phyloP scores from a whole-genome alignment of 2,797 vertebrate genomes.

The Galaxias olidus region DNA sequence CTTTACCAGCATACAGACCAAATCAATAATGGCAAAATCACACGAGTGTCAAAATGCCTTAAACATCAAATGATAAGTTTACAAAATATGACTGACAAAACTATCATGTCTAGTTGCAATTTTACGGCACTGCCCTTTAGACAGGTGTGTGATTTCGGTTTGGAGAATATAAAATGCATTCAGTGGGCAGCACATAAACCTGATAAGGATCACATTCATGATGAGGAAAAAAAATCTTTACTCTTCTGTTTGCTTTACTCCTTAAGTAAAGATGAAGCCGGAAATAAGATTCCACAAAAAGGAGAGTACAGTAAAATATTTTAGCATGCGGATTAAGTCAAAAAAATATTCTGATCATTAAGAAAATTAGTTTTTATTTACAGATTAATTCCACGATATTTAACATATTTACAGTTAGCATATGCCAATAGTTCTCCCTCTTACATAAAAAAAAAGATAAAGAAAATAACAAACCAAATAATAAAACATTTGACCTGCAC shows the following conservation, averaged over 20 bases:
- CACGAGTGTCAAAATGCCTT: no score
- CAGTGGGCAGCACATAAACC: conserved; percentile 13
- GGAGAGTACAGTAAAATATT: no score
- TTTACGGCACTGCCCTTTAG: conserved; percentile 33
- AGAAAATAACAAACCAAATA: conserved; percentile 44
- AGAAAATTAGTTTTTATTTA: conserved; percentile 64
- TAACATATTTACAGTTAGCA: conserved; percentile 49
- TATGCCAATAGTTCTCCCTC: conserved; percentile 23
- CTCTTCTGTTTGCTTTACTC: background rate
- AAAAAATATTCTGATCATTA: background rate
- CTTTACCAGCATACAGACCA: no score
- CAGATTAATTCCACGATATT: conserved; percentile 42
- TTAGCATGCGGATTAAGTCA: background rate
- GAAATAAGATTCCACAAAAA: background rate
- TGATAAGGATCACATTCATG: background rate
- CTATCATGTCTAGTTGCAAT: background rate
- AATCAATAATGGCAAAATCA: no score
- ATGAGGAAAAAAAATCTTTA: background rate
- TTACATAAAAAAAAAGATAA: conserved; percentile 20
- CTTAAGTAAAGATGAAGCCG: background rate
- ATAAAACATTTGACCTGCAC: conserved; percentile 42
- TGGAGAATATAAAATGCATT: conserved; percentile 6
- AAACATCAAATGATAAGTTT: background rate
- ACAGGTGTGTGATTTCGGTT: conserved; percentile 3
- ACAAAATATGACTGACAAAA: background rate